Base-by-base conservation (phyloP, 2,797 vertebrate genomes). In the Apogon hyalosoma region DNA sequence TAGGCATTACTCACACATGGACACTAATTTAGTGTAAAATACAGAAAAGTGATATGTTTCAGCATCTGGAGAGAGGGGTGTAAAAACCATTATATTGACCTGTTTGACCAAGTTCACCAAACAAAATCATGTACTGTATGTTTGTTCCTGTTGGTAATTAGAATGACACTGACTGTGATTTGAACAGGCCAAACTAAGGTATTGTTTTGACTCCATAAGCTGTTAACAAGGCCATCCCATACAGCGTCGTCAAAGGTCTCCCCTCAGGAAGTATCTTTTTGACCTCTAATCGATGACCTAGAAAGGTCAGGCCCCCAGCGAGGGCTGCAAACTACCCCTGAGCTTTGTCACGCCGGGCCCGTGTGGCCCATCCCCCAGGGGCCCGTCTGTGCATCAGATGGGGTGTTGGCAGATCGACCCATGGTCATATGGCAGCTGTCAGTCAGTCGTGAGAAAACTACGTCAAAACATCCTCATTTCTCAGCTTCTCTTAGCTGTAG, bases 211-310 rank as follows among this genome's bases (percentile, higher is more conserved):
- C 77, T 76, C 49, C 9, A 8, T 82, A 36, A 85, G 75, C 61
- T 62, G 31, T 69, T 88, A 88, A 91, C 89, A 73, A 83, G 74
- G 57, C 55, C 65, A 28, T 46, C 58, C 71, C 50, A 66, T 69
- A 79, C 51, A 4, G 58, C 53, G 21, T 78, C 61, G 79, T 80
- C 85, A 91, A 89, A 92, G 91, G 91, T 93, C 91, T 90, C 90
- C 82, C 88, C 88, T 90, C 89, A 92, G 92, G 91, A 92, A 92
- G 84, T 84, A 85, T 85, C 84, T 89, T 46, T 91, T 87, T 94
- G 92, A 94, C 93, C 92, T 85, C 73, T 69, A 55, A 91, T 93
- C 92, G 89, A 93, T 93, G 93, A 93, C 91, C 90, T 76, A 62
- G 80, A 94, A 94, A 94, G 93, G 92, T 93, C 91, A 80, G 73